Evolutionary conservation across 2,797 vertebrate species (phyloP).

Genomic region (Rhincodon typus): DNA sequence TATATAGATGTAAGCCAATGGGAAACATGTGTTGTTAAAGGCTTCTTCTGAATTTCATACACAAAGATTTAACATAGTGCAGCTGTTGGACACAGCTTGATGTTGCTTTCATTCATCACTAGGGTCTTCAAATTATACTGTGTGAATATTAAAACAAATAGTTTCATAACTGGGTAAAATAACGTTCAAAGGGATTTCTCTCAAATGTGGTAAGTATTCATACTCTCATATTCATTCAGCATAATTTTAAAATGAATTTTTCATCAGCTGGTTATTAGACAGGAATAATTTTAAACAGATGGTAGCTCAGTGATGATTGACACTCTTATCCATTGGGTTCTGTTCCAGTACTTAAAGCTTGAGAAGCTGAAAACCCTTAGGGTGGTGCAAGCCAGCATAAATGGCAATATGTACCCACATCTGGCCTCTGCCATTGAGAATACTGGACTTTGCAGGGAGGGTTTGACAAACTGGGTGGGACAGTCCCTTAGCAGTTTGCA

Average conservation of each 20-base stretch:
- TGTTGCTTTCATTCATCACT: slow-evolving; percentile 6
- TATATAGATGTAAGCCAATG: slow-evolving; percentile 12
- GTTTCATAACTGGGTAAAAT: background rate
- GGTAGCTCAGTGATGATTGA: background rate
- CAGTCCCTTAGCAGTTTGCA: too few relatives aligned
- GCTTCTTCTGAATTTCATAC: background rate
- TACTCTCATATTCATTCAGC: background rate
- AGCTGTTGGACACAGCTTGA: background rate
- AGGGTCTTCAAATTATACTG: background rate
- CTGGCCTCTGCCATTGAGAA: background rate
- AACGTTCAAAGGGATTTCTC: background rate
- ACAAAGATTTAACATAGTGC: background rate
- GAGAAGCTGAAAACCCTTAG: background rate
- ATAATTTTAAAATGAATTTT: background rate
- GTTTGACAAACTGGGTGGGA: background rate
- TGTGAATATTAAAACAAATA: background rate
- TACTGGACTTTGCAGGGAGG: background rate
- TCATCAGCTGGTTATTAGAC: slow-evolving; percentile 3
- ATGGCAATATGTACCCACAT: background rate
- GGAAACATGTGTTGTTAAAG: background rate
- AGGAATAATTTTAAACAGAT: background rate
- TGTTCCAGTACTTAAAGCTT: background rate
- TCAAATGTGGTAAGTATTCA: background rate
- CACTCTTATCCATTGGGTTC: background rate
- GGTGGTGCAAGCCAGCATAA: background rate